Conservation (phyloP, 2,113 vertebrate species). For the Gnathonemus longibarbis region DNA sequence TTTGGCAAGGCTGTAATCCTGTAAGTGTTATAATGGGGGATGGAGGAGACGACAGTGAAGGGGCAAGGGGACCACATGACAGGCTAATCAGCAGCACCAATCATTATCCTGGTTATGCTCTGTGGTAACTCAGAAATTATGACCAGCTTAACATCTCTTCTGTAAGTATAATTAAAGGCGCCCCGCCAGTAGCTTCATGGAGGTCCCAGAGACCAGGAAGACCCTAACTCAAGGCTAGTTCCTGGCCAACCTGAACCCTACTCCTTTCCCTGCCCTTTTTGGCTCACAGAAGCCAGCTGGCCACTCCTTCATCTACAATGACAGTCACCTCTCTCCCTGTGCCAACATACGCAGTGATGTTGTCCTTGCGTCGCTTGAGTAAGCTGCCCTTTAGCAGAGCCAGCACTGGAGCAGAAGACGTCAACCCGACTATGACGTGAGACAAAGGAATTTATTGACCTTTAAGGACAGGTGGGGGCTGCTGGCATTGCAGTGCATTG, state of each 20-base stretch:
- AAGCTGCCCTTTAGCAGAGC: background rate
- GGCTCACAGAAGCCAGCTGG: background rate
- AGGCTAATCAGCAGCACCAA: background rate
- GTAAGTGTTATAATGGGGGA: background rate
- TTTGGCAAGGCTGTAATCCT: background rate
- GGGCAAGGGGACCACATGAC: background rate
- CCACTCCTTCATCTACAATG: background rate
- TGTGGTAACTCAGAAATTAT: background rate
- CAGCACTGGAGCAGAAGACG: background rate
- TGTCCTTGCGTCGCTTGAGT: background rate
- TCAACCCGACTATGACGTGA: background rate
- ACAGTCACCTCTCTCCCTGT: background rate
- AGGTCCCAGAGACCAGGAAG: background rate
- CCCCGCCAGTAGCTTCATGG: background rate
- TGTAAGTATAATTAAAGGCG: background rate
- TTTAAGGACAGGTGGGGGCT: background rate
- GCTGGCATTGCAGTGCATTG: background rate
- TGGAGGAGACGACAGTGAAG: background rate
- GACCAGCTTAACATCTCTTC: background rate
- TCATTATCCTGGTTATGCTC: background rate
- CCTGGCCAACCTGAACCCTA: background rate
- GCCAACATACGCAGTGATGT: background rate
- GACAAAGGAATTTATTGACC: background rate
- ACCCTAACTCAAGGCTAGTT: background rate
- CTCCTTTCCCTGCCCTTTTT: background rate